Conservation (phyloP, 2,113 vertebrate genomes). For the Labeo catla region DNA sequence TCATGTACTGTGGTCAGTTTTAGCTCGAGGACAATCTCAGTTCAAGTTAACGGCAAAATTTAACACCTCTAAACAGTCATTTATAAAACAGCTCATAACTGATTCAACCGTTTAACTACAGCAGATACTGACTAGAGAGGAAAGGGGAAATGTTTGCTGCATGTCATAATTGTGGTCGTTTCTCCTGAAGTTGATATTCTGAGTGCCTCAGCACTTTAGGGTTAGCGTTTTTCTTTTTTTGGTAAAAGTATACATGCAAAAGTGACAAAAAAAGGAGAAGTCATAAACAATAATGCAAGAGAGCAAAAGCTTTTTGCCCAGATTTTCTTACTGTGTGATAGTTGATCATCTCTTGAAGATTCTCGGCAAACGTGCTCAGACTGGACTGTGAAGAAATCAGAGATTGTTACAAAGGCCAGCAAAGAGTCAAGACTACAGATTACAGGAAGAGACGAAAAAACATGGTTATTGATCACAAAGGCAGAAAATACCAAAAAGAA, state of each 20-base stretch:
- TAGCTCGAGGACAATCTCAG: background rate
- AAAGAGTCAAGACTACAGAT: background rate
- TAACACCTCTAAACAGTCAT: background rate
- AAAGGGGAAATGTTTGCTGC: background rate
- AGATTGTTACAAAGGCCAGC: background rate
- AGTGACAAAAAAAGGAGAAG: background rate
- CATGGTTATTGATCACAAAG: background rate
- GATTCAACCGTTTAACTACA: background rate
- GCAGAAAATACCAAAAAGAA: background rate
- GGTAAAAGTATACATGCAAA: background rate
- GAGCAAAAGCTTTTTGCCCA: background rate
- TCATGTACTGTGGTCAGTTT: background rate
- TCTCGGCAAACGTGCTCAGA: conserved; percentile 94
- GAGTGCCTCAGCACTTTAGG: background rate
- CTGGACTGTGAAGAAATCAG: conserved; percentile 78
- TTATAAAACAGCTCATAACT: background rate
- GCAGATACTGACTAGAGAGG: background rate
- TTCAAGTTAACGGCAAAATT: background rate
- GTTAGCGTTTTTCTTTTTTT: background rate
- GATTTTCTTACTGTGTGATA: conserved; percentile 89
- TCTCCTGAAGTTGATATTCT: background rate
- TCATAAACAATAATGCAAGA: background rate
- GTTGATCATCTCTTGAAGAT: conserved; percentile 96
- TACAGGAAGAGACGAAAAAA: background rate
- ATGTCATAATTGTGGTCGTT: background rate